Percentiles rank a stretch among this genome's conserved stretches.
Conservation (phyloP, 64 coral and sea anemone species). For the Porites lutea region DNA sequence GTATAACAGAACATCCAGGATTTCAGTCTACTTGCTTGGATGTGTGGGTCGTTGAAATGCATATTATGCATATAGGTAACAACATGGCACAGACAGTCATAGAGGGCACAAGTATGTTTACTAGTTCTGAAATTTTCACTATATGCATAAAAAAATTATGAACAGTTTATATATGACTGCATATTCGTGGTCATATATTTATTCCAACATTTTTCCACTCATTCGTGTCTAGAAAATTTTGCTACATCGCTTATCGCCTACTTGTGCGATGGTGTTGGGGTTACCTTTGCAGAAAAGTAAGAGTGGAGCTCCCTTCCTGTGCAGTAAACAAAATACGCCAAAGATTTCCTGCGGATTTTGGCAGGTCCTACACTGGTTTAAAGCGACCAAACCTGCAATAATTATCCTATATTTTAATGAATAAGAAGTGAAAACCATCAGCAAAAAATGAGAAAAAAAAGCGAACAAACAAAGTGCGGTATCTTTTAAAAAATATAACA, state of each 20-base stretch:
- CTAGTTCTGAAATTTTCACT: background rate
- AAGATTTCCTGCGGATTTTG: too few relatives aligned
- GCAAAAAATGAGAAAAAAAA: too few relatives aligned
- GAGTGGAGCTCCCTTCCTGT: conserved; percentile 19
- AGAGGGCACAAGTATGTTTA: background rate
- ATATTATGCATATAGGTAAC: conserved; percentile 9
- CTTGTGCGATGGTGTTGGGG: conserved; percentile 40
- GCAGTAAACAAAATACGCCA: too few relatives aligned
- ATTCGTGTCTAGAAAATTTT: background rate
- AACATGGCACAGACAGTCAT: conserved; percentile 10
- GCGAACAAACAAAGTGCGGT: too few relatives aligned
- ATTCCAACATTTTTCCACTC: background rate
- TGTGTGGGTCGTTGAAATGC: conserved; percentile 8
- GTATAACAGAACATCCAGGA: background rate
- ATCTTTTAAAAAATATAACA: too few relatives aligned
- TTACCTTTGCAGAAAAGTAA: conserved; percentile 10
- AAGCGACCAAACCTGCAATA: too few relatives aligned
- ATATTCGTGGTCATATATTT: too few relatives aligned
- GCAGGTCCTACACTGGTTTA: background rate
- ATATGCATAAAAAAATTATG: background rate
- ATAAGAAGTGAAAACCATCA: too few relatives aligned
- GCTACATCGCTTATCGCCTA: background rate
- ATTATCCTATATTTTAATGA: too few relatives aligned
- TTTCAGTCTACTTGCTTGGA: conserved; percentile 7
- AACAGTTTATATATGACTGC: background rate